Conservation (phyloP, 1,140 invertebrate species). For the Saxidomus purpurata region DNA sequence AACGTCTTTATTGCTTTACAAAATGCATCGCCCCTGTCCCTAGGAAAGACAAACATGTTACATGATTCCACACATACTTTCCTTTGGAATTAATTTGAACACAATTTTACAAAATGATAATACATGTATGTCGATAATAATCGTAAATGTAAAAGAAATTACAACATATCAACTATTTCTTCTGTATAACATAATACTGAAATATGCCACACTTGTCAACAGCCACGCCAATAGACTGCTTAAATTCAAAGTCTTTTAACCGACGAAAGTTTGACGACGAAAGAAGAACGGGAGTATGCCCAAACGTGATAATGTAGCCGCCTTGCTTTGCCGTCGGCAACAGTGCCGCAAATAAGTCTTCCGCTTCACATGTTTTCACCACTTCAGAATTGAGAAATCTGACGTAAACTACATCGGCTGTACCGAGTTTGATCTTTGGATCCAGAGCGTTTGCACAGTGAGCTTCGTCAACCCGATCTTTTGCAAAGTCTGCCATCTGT, state of each 20-base stretch:
- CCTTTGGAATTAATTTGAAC: too few species aligned
- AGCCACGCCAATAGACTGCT: conserved; percentile 67
- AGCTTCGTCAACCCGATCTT: conserved; percentile 71
- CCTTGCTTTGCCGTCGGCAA: conserved; percentile 67
- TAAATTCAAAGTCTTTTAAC: conserved; percentile 60
- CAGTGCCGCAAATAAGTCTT: conserved; percentile 67
- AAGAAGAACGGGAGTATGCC: conserved; percentile 76
- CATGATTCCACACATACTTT: too few species aligned
- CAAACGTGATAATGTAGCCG: conserved; percentile 75
- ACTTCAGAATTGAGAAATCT: conserved; percentile 78
- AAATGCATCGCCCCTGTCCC: too few species aligned
- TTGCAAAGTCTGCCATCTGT: conserved; percentile 74
- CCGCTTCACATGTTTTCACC: conserved; percentile 69
- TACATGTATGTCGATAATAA: too few species aligned
- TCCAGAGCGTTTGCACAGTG: conserved; percentile 74
- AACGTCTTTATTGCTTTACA: too few species aligned
- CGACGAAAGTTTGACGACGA: conserved; percentile 70
- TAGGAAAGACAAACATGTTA: too few species aligned
- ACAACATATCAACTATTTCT: not conserved
- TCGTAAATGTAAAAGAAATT: too few species aligned
- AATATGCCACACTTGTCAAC: conserved; percentile 72
- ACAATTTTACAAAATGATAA: too few species aligned
- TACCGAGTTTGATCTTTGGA: conserved; percentile 68
- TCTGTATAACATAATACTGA: conserved; percentile 73
- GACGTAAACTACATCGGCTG: conserved; percentile 71